Percentiles rank a stretch among this genome's conserved stretches.
Conservation (phyloP, 2,888 invertebrate species). For the Apamea crenata region DNA sequence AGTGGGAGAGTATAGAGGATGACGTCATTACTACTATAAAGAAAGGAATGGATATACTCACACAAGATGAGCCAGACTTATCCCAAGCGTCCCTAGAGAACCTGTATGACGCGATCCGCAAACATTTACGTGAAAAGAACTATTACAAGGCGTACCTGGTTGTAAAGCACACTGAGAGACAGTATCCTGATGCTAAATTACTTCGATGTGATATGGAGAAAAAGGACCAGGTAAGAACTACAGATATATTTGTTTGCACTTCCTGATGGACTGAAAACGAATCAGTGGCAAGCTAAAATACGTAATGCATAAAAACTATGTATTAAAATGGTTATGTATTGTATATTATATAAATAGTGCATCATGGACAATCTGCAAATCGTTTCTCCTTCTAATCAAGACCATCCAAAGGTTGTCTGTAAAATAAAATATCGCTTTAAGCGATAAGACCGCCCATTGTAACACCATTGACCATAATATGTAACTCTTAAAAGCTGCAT, state of each 20-base stretch:
- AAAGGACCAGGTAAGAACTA: constrained; percentile 83
- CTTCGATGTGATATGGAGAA: constrained; percentile 87
- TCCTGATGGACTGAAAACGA: background rate
- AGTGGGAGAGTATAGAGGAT: constrained; percentile 89
- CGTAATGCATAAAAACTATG: background rate
- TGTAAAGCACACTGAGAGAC: constrained; percentile 86
- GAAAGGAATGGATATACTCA: constrained; percentile 84
- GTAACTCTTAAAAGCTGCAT: background rate
- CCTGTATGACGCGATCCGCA: constrained; percentile 84
- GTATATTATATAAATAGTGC: background rate
- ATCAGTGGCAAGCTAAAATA: background rate
- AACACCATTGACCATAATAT: background rate
- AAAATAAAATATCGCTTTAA: background rate
- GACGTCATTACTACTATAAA: constrained; percentile 88
- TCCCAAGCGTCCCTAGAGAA: constrained; percentile 86
- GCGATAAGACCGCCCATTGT: background rate
- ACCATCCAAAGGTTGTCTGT: background rate
- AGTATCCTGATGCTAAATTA: constrained; percentile 86
- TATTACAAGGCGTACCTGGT: constrained; percentile 89
- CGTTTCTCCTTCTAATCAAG: background rate
- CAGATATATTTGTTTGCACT: background rate
- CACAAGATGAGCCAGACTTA: constrained; percentile 86
- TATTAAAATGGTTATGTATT: background rate
- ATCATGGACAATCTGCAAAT: too few species aligned
- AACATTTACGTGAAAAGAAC: constrained; percentile 85